Conservation (phyloP, 2,797 vertebrate genomes). For the Enoplosus armatus region DNA sequence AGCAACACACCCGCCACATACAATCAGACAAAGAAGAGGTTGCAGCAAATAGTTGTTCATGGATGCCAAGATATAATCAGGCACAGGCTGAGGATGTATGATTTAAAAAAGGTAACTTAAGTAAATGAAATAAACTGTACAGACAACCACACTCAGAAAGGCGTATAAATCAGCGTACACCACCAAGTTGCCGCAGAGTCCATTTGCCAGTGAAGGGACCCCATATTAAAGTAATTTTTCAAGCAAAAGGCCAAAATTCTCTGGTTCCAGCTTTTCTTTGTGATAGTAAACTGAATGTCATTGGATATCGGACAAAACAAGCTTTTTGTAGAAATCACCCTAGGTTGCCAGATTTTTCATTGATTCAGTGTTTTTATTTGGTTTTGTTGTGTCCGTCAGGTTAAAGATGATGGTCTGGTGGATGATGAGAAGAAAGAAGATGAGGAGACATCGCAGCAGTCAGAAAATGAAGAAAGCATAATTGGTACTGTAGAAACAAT, state of each 20-base stretch:
- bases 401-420: conserved; percentile 83
- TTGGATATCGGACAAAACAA: not conserved
- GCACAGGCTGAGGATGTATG: not conserved
- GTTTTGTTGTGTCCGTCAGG: conserved; percentile 73
- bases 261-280: not conserved
- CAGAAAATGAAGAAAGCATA: conserved; percentile 76
- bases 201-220: not conserved
- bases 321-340: not conserved
- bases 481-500: conserved; percentile 75
- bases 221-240: too few species aligned
- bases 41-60: not conserved
- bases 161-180: not conserved
- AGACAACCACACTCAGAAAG: not conserved
- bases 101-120: not conserved
- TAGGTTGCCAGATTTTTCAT: not conserved
- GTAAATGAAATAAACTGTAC: not conserved
- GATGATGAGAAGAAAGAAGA: conserved; percentile 76
- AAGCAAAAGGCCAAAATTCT: not conserved
- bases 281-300: not conserved
- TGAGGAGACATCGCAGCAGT: conserved; percentile 57
- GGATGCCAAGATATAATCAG: not conserved
- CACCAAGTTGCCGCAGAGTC: not conserved
- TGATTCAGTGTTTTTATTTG: conserved; percentile 10
- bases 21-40: not conserved
- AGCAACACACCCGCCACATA: not conserved